Base-by-base conservation (phyloP, 2,113 vertebrate species). In the Edolisoma coerulescens region DNA sequence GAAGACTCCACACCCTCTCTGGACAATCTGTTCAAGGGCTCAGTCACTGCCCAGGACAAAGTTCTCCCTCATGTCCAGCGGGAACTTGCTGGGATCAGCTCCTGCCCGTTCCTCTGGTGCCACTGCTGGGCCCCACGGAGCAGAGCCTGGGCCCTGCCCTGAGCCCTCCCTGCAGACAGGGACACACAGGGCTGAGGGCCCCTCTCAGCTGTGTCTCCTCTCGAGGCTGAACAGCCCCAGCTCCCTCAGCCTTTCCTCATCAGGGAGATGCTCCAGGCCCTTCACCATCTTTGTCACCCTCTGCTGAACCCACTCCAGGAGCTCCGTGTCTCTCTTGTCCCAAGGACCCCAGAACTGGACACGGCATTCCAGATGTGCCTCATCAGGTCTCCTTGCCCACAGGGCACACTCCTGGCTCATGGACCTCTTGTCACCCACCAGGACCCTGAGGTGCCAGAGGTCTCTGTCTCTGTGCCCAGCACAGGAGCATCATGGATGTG, bases 281-380 rank as follows among this genome's bases (percentile, higher is more conserved):
- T 61, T 0, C 33, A 33, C 7, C 22, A 16, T 5, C n/a, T 15
- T 28, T 77, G 27, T 1, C 71, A 86, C 17, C 11, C 33, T 0
- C 0, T 3, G 1, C 61, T 2, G 2, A 1, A 42, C 10, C 0
- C 9, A 1, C 21, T 35, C 32, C 63, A 77, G 33, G 15, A 70
- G 8, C 16, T 63, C 47, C 24, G 4, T 3, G 47, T 63, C 24
- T 14, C 16, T 61, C 28, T 3, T 47, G 56, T 54, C 10, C n/a
- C 0, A 0, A 21, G 1, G 16, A 63, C n/a, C 33, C 47, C n/a
- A 79, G 47, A 63, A 14, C 13, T 21, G 41, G n/a, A 18, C 49
- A 21, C 13, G 11, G 24, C 5, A n/a, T 1, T 4, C 19, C 47
- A 35, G n/a, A 41, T n/a, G 10, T 21, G 24, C n/a, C 19, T 54